Evolutionary conservation across 2,113 vertebrate species (phyloP).

Genomic region (Rhegmatorhina hoffmannsi): DNA sequence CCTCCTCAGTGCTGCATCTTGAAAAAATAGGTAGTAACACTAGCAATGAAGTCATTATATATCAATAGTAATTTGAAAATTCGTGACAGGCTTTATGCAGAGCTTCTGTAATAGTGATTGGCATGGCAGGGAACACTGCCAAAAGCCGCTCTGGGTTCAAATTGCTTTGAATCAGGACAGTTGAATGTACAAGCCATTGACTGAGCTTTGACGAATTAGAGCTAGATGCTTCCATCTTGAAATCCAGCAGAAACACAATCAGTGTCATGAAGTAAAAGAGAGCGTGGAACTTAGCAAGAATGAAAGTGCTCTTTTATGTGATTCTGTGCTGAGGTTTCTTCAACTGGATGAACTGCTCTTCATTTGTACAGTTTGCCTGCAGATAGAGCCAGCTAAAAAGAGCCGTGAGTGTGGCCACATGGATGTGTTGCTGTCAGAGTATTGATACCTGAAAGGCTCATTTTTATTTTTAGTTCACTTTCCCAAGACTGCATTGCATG

Average conservation of each 20-base stretch:
- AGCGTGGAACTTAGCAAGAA: constrained; percentile 7
- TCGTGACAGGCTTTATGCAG: background rate
- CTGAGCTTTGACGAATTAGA: constrained; percentile 30
- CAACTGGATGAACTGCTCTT: background rate
- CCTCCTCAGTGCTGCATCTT: background rate
- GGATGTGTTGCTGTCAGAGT: background rate
- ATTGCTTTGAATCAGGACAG: constrained; percentile 1
- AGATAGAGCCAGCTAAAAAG: background rate
- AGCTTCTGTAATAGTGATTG: background rate
- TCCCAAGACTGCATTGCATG: background rate
- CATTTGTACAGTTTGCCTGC: background rate
- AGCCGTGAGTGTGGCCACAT: background rate
- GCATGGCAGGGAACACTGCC: background rate
- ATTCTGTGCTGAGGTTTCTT: background rate
- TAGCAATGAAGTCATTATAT: background rate
- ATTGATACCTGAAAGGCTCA: background rate
- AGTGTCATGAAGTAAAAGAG: constrained; percentile 16
- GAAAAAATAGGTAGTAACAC: background rate
- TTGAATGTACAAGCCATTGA: background rate
- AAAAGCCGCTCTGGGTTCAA: constrained; percentile 20
- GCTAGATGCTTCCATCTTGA: background rate
- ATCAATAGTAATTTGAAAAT: background rate
- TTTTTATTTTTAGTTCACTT: background rate
- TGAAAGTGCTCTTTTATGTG: constrained; percentile 4
- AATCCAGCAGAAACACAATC: background rate